Evolutionary conservation across 2,797 vertebrate species (phyloP).

Genomic region (Monodelphis domestica): DNA sequence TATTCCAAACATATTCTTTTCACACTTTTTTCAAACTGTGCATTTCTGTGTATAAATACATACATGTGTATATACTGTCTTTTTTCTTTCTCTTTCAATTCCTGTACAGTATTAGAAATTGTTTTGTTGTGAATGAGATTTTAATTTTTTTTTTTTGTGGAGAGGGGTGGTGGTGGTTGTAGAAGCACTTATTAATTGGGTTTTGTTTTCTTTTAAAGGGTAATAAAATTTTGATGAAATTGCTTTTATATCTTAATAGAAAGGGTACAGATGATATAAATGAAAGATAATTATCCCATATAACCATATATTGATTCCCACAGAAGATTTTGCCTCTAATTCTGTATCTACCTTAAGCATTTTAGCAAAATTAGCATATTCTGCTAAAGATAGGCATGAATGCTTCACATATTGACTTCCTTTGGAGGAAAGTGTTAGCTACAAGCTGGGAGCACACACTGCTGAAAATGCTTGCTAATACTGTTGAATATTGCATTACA

Average conservation of each 20-base stretch:
- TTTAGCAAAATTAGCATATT: conserved; percentile 22
- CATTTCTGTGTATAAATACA: neutral
- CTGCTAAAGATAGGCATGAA: conserved; percentile 9
- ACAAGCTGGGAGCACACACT: neutral
- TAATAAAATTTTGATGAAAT: neutral
- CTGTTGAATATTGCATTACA: conserved; percentile 34
- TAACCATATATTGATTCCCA: neutral
- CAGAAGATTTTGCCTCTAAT: neutral
- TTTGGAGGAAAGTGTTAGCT: conserved; percentile 37
- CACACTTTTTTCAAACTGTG: neutral
- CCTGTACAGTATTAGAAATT: neutral
- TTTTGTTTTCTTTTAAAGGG: neutral
- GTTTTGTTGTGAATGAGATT: neutral
- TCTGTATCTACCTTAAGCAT: neutral
- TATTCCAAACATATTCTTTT: neutral
- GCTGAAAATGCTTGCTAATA: conserved; percentile 28
- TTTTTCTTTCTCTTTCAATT: neutral
- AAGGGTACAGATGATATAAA: neutral
- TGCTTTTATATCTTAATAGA: neutral
- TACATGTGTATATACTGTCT: neutral
- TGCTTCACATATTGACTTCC: conserved; percentile 5
- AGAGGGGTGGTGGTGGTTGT: neutral
- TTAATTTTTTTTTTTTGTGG: neutral
- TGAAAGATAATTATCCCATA: neutral
- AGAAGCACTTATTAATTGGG: neutral